Conservation (phyloP, 2,113 vertebrate genomes). For the Prietella phreatophila region DNA sequence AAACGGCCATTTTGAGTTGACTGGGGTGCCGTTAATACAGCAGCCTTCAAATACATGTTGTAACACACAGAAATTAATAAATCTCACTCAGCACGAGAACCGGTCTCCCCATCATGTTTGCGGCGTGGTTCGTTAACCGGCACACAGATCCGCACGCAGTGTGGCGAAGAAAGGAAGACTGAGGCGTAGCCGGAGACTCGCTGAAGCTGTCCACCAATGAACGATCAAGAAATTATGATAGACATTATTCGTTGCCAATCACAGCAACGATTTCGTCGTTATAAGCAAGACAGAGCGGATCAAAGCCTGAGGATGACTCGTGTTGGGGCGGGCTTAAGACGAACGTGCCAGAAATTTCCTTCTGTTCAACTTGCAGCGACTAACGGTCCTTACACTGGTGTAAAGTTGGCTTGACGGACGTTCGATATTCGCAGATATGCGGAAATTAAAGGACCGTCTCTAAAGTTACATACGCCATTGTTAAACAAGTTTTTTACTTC, state of each 20-base stretch:
- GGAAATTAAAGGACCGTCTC: too few relatives aligned
- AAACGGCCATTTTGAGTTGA: not conserved
- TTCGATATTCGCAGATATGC: too few relatives aligned
- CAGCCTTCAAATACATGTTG: not conserved
- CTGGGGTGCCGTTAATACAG: not conserved
- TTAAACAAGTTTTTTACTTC: too few relatives aligned
- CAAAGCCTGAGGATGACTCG: not conserved
- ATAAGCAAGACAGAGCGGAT: not conserved
- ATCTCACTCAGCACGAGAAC: constrained; percentile 92
- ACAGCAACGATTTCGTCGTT: not conserved
- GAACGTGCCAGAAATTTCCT: constrained; percentile 38
- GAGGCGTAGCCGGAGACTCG: constrained; percentile 23
- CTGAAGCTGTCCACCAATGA: constrained; percentile 58
- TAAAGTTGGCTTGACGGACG: too few relatives aligned
- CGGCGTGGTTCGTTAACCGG: constrained; percentile 52
- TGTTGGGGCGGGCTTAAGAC: not conserved
- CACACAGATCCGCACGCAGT: constrained; percentile 30
- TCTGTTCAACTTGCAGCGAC: not conserved
- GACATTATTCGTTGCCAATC: constrained; percentile 53
- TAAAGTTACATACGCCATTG: too few relatives aligned
- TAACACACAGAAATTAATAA: not conserved
- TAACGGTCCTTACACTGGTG: not conserved
- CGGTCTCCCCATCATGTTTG: constrained; percentile 86
- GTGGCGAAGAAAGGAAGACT: constrained; percentile 49
- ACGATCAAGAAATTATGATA: not conserved